phyloP scores from a whole-genome alignment of 2,797 vertebrate genomes.

The Artibeus lituratus region DNA sequence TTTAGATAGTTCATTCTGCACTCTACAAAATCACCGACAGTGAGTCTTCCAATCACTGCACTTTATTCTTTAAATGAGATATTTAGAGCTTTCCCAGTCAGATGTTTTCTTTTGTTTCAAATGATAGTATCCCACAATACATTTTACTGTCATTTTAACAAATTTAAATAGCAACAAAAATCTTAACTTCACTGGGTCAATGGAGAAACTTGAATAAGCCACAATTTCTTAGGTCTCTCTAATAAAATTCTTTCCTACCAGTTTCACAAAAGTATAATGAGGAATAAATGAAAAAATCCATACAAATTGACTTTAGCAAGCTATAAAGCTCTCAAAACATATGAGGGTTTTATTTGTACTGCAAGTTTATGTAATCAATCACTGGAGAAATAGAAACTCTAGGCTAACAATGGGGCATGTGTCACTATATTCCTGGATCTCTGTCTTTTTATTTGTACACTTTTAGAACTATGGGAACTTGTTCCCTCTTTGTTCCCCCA shows the following conservation, averaged over 20 bases:
- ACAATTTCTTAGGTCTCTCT: neutral
- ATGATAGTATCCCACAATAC: neutral
- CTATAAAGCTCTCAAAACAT: neutral
- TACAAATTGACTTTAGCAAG: neutral
- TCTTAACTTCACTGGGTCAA: neutral
- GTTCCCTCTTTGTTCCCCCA: neutral
- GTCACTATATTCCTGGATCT: neutral
- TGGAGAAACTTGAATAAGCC: neutral
- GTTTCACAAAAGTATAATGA: neutral
- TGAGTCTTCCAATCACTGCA: neutral
- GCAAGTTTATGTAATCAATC: neutral
- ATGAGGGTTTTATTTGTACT: neutral
- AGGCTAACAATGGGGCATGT: neutral
- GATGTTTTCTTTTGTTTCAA: neutral
- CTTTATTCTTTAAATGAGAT: slow-evolving; percentile 1
- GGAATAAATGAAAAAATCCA: slow-evolving; percentile 7
- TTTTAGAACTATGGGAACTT: neutral
- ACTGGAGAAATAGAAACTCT: neutral
- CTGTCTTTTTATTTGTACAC: neutral
- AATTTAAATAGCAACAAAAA: slow-evolving; percentile 4
- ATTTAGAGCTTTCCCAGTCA: neutral
- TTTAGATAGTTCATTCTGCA: neutral
- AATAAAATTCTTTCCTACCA: neutral
- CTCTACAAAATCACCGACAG: neutral
- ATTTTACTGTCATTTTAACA: neutral